These are phyloP conservation scores for Lethocerus indicus DNA, from an alignment of 1,140 invertebrate species.

Conservation along the genomic window DNA sequence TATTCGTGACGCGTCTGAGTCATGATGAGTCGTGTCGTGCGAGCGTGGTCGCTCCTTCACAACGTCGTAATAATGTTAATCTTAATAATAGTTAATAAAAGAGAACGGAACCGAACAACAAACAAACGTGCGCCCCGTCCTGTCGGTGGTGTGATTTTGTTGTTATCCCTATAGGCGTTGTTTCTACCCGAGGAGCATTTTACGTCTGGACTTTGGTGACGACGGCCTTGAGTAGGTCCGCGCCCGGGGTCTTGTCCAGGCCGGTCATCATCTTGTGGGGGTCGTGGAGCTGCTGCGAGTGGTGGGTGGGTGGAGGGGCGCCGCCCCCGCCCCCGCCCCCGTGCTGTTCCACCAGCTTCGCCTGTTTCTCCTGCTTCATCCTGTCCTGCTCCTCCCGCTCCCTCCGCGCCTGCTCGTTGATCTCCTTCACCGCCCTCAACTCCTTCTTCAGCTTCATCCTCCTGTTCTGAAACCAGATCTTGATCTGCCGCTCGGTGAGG, in stretches of 20 bases:
- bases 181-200: not conserved
- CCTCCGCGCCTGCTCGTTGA: slow-evolving; percentile 80
- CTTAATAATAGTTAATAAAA: too few species aligned
- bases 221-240: slow-evolving; percentile 20
- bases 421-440: slow-evolving; percentile 79
- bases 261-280: slow-evolving; percentile 17
- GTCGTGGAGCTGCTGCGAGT: slow-evolving; percentile 31
- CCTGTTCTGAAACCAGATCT: slow-evolving; percentile 95
- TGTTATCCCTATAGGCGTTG: not conserved
- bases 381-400: slow-evolving; percentile 80
- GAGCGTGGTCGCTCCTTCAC: too few species aligned
- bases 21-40: too few species aligned
- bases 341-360: slow-evolving; percentile 41
- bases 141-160: too few species aligned
- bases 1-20: too few species aligned
- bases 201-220: slow-evolving; percentile 20
- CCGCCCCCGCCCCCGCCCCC: slow-evolving; percentile 39
- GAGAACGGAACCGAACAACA: too few species aligned
- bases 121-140: too few species aligned
- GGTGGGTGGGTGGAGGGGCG: slow-evolving; percentile 26
- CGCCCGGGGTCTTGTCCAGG: slow-evolving; percentile 16
- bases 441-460: slow-evolving; percentile 98
- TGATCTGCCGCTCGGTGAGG: slow-evolving; percentile 90
- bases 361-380: slow-evolving; percentile 75
- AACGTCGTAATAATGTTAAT: too few species aligned